Evolutionary conservation across 2,113 vertebrate species (phyloP), one percentile per base, ranked within the genome.

Genomic region (Aix galericulata): DNA sequence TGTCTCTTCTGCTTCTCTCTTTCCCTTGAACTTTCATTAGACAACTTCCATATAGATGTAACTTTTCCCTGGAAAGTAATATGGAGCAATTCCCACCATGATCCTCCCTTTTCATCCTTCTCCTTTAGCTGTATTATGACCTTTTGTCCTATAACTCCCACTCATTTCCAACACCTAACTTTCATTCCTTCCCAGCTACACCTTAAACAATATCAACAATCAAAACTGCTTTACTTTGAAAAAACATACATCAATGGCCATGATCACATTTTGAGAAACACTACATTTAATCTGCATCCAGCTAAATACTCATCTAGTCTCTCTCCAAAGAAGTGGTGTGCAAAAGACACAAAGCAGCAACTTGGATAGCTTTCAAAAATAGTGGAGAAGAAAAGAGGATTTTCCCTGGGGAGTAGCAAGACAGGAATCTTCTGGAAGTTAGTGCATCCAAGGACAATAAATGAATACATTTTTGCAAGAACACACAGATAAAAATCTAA

Each of bases 111-210:
- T 86, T 87, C 73, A 91, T 82, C 52, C 60, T 40, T 86, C 38
- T 62, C 73, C 84, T 92, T 38, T 68, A 79, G 80, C 83, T 86
- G 26, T 13, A 31, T 74, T 50, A 20, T 7, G 27, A 83, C 55
- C 80, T 92, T 94, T 68, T 72, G 73, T 92, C 91, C 83, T 89
- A 38, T 34, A 63, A 67, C 77, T 92, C 52, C 82, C 86, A 82
- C 46, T 59, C 34, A 62, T 64, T 83, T 89, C 68, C 73, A 86
- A 36, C 67, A n/a, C 62, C 82, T 79, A 16, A 13, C 91, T 91
- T 91, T 93, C 81, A 91, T 86, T 94, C 59, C 58, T 86, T 86
- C 63, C 58, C 36, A 40, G 8, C 56, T 63, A 17, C 46, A 72
- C 52, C 73, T 80, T 80, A 78, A 83, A 91, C 88, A 83, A 55